These are phyloP conservation scores for Heliconius erato DNA, from an alignment of 2,888 invertebrate genomes.

Conservation along the genomic window DNA sequence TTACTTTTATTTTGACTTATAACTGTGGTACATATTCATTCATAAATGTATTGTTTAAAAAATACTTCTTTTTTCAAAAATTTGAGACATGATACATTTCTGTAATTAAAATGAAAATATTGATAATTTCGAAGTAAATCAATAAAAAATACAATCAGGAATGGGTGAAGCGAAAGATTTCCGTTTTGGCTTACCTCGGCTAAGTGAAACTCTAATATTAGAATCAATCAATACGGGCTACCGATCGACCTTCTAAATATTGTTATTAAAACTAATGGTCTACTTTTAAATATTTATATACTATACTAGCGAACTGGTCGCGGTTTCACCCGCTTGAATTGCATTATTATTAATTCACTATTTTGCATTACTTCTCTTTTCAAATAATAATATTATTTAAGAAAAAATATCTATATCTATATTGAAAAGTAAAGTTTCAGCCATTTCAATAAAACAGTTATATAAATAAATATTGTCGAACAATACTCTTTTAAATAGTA, in stretches of 20 bases:
- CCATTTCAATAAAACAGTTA: too few species aligned
- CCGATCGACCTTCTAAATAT: neutral
- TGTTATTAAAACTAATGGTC: conserved; percentile 4
- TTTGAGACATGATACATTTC: neutral
- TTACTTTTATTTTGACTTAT: neutral
- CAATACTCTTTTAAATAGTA: too few species aligned
- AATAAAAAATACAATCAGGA: conserved; percentile 42
- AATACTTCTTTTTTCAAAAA: neutral
- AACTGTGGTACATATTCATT: too few species aligned
- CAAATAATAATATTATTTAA: too few species aligned
- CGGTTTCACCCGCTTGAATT: too few species aligned
- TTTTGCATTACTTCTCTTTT: too few species aligned
- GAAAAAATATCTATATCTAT: too few species aligned
- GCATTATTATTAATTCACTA: too few species aligned
- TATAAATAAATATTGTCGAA: too few species aligned
- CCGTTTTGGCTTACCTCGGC: conserved; percentile 23
- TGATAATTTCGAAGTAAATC: conserved; percentile 14
- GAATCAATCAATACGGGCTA: conserved; percentile 18
- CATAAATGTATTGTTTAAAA: neutral
- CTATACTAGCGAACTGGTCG: neutral
- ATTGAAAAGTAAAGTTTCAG: too few species aligned
- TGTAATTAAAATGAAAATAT: neutral
- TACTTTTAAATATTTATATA: neutral
- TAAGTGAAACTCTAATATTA: conserved; percentile 18
- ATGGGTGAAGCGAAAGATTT: conserved; percentile 36